Percentiles rank a stretch among this genome's conserved stretches.
Evolutionary conservation across 2,888 invertebrate genomes (phyloP).

Genomic region (Cremastinae sp.): DNA sequence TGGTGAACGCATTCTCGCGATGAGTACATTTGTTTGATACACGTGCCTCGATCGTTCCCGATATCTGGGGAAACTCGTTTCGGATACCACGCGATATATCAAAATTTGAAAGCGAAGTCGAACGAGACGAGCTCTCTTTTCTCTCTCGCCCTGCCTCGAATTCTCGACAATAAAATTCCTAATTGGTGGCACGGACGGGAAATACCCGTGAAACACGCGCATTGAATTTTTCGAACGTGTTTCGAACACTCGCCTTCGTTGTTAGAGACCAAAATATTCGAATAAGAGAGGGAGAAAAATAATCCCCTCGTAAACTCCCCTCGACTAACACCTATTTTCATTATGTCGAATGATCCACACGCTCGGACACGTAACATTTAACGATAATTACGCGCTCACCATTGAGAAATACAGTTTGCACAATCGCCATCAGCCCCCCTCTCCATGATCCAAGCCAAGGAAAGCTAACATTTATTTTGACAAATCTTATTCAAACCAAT

Average conservation of each 20-base stretch:
- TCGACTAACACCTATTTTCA: constrained; percentile 48
- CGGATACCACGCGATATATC: constrained; percentile 69
- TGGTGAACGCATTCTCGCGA: constrained; percentile 2
- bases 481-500: too few species aligned
- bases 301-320: constrained; percentile 57
- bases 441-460: too few species aligned
- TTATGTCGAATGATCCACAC: constrained; percentile 64
- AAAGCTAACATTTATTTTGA: too few species aligned
- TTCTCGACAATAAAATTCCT: constrained; percentile 73
- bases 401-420: background rate
- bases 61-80: constrained; percentile 29
- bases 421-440: background rate
- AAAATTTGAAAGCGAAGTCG: constrained; percentile 71
- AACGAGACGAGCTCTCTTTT: constrained; percentile 60
- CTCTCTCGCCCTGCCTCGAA: constrained; percentile 40
- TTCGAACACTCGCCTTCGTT: constrained; percentile 63
- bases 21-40: constrained; percentile 13
- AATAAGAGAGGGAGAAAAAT: constrained; percentile 19
- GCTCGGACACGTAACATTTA: constrained; percentile 63
- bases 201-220: constrained; percentile 37
- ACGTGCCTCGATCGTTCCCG: constrained; percentile 31
- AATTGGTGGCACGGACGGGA: constrained; percentile 73
- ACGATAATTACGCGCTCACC: constrained; percentile 63
- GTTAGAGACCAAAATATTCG: constrained; percentile 57
- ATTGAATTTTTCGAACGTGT: constrained; percentile 55